Evolutionary conservation across 2,113 vertebrate species (phyloP).

Genomic region (Chaenogobius annularis): DNA sequence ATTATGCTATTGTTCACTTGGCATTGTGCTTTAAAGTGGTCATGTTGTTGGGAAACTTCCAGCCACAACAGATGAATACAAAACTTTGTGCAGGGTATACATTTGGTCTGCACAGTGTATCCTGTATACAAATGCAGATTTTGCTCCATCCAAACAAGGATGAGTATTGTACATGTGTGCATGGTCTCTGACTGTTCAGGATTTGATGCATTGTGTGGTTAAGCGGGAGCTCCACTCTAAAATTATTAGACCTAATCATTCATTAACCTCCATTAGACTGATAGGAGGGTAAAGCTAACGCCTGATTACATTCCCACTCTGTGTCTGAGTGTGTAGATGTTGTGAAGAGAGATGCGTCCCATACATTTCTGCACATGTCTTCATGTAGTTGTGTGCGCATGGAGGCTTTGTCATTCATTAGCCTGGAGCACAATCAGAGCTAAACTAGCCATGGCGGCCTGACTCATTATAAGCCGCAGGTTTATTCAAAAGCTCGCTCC

Average conservation of each 20-base stretch:
- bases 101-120: background rate
- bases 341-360: conserved; percentile 28
- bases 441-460: conserved; percentile 83
- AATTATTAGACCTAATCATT: conserved; percentile 76
- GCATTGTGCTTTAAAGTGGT: background rate
- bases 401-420: conserved; percentile 77
- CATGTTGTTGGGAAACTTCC: background rate
- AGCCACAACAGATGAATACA: background rate
- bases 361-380: conserved; percentile 43
- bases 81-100: background rate
- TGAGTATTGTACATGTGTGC: background rate
- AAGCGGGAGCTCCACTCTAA: conserved; percentile 67
- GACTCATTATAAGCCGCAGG: conserved; percentile 83
- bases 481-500: conserved; percentile 90
- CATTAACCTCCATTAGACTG: conserved; percentile 77
- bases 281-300: conserved; percentile 75
- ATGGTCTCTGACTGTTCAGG: conserved; percentile 29
- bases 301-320: conserved; percentile 65
- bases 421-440: conserved; percentile 76
- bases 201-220: conserved; percentile 58
- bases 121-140: background rate
- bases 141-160: background rate
- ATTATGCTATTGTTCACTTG: too few relatives aligned
- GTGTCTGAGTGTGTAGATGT: conserved; percentile 9
- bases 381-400: conserved; percentile 36